phyloP scores from a whole-genome alignment of 2,113 vertebrate species.

The Oreochromis spilurus region DNA sequence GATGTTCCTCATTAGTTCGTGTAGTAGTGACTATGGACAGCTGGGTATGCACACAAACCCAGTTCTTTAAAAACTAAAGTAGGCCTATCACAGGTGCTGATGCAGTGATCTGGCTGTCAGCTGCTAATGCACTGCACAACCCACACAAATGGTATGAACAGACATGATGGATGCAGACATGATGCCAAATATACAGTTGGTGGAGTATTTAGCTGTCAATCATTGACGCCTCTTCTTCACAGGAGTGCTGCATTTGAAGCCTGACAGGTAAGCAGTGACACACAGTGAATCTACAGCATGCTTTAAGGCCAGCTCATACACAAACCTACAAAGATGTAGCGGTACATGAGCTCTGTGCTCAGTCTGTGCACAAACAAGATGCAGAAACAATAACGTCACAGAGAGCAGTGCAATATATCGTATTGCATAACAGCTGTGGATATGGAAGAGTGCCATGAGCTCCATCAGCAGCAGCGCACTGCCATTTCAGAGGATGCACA shows the following conservation, averaged over 20 bases:
- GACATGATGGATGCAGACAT: not conserved
- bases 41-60: not conserved
- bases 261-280: not conserved
- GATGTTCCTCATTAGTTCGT: rapidly evolving
- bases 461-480: not conserved
- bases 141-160: not conserved
- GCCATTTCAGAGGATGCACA: conserved; percentile 33
- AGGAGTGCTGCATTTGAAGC: not conserved
- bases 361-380: not conserved
- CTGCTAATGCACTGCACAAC: not conserved
- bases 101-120: conserved; percentile 12
- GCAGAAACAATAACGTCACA: not conserved
- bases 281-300: not conserved
- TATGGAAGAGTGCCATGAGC: conserved; percentile 38
- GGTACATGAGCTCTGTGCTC: not conserved
- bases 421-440: conserved; percentile 65
- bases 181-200: not conserved
- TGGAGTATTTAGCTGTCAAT: not conserved
- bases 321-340: rapidly evolving
- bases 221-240: not conserved
- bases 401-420: not conserved
- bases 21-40: not conserved
- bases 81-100: not conserved
- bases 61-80: not conserved
- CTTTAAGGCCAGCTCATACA: not conserved